Conservation (phyloP, 2,113 vertebrate species). For the Heptranchias perlo region DNA sequence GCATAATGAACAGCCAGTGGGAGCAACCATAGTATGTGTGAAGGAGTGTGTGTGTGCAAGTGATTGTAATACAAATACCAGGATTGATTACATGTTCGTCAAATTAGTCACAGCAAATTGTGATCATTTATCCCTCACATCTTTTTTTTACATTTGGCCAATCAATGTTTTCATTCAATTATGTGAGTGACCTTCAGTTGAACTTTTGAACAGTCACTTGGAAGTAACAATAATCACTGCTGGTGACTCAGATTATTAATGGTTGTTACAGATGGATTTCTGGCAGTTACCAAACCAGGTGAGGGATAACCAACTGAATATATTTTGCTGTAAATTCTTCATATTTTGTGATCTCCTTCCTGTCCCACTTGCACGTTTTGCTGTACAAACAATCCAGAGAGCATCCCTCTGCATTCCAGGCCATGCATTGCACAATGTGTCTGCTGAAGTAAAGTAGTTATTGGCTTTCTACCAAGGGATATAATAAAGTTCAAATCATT, state of each 20-base stretch:
- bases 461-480: not conserved
- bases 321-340: not conserved
- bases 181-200: constrained; percentile 22
- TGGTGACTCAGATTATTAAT: constrained; percentile 24
- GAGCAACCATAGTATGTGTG: not conserved
- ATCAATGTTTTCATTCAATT: constrained; percentile 30
- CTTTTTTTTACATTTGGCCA: not conserved
- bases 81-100: not conserved
- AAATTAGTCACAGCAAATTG: constrained; percentile 29
- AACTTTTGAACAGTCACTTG: constrained; percentile 26
- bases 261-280: not conserved
- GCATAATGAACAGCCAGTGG: not conserved
- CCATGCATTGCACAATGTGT: not conserved
- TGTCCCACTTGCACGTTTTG: not conserved
- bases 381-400: not conserved
- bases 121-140: not conserved
- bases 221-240: constrained; percentile 23
- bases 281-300: not conserved
- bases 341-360: not conserved
- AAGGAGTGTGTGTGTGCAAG: not conserved
- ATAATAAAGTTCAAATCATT: not conserved
- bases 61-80: not conserved
- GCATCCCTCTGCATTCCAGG: not conserved
- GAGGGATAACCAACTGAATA: not conserved
- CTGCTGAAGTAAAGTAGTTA: constrained; percentile 9